phyloP scores from a whole-genome alignment of 2,888 invertebrate genomes.

The Labia minor region DNA sequence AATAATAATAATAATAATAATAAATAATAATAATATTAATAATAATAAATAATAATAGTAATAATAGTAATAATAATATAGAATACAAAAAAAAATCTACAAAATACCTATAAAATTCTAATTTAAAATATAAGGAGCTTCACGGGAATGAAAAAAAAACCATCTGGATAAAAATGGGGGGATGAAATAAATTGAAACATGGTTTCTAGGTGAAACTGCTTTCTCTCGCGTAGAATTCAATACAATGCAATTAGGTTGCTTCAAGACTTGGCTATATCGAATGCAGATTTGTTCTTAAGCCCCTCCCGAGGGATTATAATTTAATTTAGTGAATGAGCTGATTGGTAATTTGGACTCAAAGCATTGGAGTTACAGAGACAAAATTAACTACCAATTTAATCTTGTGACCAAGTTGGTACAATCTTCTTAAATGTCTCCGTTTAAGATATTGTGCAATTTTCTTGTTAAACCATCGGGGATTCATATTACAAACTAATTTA shows the following conservation, averaged over 20 bases:
- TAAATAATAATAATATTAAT: too few relatives aligned
- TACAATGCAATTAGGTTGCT: background rate
- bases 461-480: background rate
- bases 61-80: too few relatives aligned
- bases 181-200: background rate
- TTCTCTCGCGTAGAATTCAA: background rate
- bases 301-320: background rate
- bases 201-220: background rate
- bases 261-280: background rate
- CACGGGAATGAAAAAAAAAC: background rate
- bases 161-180: background rate
- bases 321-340: background rate
- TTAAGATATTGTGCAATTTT: background rate
- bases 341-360: background rate
- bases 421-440: background rate
- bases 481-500: background rate
- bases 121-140: background rate
- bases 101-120: too few relatives aligned
- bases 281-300: background rate
- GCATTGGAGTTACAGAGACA: background rate
- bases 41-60: too few relatives aligned
- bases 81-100: too few relatives aligned
- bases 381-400: background rate
- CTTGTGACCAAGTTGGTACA: background rate
- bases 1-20: too few relatives aligned